Conservation (phyloP, 2,797 vertebrate species). For the Gallinago solitaria region DNA sequence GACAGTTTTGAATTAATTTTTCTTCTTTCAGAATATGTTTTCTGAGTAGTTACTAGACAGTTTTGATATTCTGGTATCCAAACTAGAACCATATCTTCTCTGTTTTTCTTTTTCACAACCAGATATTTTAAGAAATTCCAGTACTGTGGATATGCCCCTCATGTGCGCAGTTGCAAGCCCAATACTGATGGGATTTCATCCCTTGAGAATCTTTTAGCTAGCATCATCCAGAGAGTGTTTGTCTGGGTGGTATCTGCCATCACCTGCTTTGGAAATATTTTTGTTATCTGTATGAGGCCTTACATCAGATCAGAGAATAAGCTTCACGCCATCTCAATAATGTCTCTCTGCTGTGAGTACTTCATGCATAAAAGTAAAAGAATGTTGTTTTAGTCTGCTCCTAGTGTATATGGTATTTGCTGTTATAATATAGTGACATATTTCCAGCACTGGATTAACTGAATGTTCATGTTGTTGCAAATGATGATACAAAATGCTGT, state of each 20-base stretch:
- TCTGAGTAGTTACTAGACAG: neutral
- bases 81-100: neutral
- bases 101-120: neutral
- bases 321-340: constrained; percentile 93
- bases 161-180: constrained; percentile 96
- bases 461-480: neutral
- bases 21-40: neutral
- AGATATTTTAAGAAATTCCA: constrained; percentile 99
- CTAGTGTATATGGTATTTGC: fast-evolving
- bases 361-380: neutral
- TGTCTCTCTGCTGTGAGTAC: constrained; percentile 97
- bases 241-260: constrained; percentile 95
- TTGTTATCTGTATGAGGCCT: constrained; percentile 96
- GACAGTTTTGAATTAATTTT: neutral
- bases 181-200: constrained; percentile 99
- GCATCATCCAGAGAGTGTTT: constrained; percentile 93
- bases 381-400: neutral
- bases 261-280: constrained; percentile 96
- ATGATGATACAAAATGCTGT: neutral
- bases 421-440: neutral
- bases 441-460: neutral
- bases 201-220: constrained; percentile 93
- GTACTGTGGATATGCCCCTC: constrained; percentile 95
- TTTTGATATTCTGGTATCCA: neutral
- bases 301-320: constrained; percentile 97